A percentile compares a stretch with the other conserved stretches of the same genome.
These are phyloP conservation scores for Phenganax stokvisi DNA, from an alignment of 92 coral and sea anemone genomes.

Conservation along the genomic window DNA sequence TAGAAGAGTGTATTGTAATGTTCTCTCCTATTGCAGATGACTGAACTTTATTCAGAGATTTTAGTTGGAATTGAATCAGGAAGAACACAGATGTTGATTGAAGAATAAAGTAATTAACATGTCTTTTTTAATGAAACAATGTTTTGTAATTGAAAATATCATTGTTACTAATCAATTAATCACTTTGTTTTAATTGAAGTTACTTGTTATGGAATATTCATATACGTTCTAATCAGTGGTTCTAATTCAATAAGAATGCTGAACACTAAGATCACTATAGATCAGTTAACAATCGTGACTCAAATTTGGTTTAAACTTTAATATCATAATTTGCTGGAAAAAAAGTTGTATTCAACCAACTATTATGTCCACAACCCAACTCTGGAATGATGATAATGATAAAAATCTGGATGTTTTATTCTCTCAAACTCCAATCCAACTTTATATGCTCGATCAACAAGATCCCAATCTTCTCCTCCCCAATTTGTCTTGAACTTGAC, in stretches of 20 bases:
- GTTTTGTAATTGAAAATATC: not conserved
- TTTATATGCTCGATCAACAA: conserved; percentile 58
- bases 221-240: no score
- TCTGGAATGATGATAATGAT: conserved; percentile 64
- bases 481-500: conserved; percentile 48
- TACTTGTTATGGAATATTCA: not conserved
- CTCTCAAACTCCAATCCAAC: conserved; percentile 75
- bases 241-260: not conserved
- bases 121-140: not conserved
- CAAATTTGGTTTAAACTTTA: no score
- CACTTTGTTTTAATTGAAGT: not conserved
- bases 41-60: conserved; percentile 84
- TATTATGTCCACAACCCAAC: conserved; percentile 64
- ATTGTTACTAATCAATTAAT: not conserved
- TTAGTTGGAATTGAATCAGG: conserved; percentile 67
- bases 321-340: no score
- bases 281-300: not conserved
- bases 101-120: conserved; percentile 34
- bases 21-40: conserved; percentile 57
- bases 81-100: conserved; percentile 41
- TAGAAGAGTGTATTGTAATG: not conserved
- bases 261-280: not conserved
- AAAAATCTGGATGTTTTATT: conserved; percentile 52
- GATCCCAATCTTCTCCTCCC: conserved; percentile 96
- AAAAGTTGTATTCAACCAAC: not conserved